phyloP scores from a whole-genome alignment of 2,113 vertebrate species.

The Lepus europaeus region DNA sequence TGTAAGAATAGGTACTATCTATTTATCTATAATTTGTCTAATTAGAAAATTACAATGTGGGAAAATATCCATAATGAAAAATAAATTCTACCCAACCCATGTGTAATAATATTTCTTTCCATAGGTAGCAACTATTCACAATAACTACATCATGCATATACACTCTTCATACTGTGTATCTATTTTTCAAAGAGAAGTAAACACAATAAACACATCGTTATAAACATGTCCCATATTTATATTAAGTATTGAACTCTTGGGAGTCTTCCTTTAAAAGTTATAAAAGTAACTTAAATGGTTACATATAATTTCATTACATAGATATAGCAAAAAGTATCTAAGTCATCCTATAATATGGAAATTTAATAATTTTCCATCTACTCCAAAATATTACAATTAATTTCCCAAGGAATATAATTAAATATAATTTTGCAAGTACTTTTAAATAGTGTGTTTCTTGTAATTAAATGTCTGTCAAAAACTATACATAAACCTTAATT shows the following conservation, averaged over 20 bases:
- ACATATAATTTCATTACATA: not conserved
- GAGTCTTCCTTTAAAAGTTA: not conserved
- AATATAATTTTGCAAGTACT: not conserved
- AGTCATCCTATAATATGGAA: not conserved
- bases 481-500: not conserved
- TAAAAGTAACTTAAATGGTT: not conserved
- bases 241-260: not conserved
- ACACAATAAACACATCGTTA: not conserved
- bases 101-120: not conserved
- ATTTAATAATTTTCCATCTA: not conserved
- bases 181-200: not conserved
- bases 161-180: not conserved
- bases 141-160: not conserved
- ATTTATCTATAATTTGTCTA: not conserved
- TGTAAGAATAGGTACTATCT: not conserved
- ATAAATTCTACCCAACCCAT: rapidly evolving
- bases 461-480: not conserved
- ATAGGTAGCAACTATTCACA: not conserved
- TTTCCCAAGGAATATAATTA: not conserved
- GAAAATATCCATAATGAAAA: not conserved
- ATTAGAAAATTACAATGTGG: not conserved
- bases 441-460: not conserved
- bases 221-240: not conserved
- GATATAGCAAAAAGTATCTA: not conserved
- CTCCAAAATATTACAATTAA: not conserved